Conservation (phyloP, 2,797 vertebrate genomes). For the Muscicapa comitata region DNA sequence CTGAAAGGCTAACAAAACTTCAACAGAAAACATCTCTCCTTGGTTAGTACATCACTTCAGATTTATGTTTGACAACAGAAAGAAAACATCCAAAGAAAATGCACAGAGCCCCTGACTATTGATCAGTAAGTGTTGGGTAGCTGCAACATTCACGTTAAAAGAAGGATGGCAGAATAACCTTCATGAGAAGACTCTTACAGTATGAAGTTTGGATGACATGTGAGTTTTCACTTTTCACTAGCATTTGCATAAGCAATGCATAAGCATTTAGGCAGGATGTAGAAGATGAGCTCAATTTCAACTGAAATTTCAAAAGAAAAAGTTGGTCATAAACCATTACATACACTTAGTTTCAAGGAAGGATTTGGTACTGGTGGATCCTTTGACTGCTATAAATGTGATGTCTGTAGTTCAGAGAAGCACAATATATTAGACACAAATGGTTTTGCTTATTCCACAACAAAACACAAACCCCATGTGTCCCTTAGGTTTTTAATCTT, state of each 20-base stretch:
- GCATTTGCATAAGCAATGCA: no score
- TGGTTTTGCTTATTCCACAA: background rate
- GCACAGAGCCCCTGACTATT: background rate
- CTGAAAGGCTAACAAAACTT: slow-evolving; percentile 30
- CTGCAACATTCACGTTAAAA: background rate
- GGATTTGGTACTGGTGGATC: background rate
- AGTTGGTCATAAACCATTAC: background rate
- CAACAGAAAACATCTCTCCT: background rate
- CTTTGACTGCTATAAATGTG: background rate
- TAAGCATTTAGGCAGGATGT: background rate
- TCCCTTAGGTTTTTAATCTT: background rate
- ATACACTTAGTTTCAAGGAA: background rate
- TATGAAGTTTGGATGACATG: fast-evolving
- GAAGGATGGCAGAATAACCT: background rate
- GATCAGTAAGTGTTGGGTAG: background rate
- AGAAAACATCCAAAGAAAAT: background rate
- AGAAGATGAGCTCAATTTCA: background rate
- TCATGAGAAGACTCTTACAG: background rate
- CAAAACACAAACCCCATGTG: background rate
- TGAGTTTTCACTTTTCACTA: background rate
- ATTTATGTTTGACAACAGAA: slow-evolving; percentile 9
- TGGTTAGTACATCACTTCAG: background rate
- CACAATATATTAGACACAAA: background rate
- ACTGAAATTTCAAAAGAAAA: background rate
- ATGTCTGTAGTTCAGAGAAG: background rate